Evolutionary conservation across 2,888 invertebrate species (phyloP), one percentile per base, ranked within the genome.

Genomic region (Chironomus riparius): DNA sequence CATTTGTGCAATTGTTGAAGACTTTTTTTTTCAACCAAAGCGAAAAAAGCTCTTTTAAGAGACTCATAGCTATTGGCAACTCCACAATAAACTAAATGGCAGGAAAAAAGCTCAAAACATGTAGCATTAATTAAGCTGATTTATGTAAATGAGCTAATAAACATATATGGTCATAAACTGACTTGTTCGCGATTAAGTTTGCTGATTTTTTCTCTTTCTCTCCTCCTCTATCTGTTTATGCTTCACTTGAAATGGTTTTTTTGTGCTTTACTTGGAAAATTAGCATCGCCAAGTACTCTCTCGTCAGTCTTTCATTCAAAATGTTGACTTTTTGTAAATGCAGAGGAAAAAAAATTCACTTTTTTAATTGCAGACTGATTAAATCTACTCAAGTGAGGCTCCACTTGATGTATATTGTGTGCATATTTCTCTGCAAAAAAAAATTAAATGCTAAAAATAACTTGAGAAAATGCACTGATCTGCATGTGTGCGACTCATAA

Each of bases 61-160:
- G 38, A 2, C 38, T 38, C 38, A 10, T 38, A 38, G 56, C n/a
- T 56, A 18, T 56, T 56, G 18, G 56, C 56, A n/a, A 56, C 18
- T 56, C n/a, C 56, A 56, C 56, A 56, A 18, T 18, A 56, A 56
- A 15, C 18, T n/a, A 56, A 56, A n/a, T 56, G 56, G 15, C n/a
- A 56, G 56, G 56, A 72, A 47, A 62, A 70, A 48, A 70, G 28
- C 70, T 47, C 18, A 47, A 38, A 38, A 38, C 38, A 38, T 38
- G 38, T 38, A 70, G 70, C 62, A 72, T 72, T 72, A 72, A 72
- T 72, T 72, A 72, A 72, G 72, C 62, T 50, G 72, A 72, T 72
- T 72, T 72, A 72, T 72, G 72, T 47, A 72, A 72, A 72, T 72
- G 48, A 72, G 72, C 62, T 72, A 72, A 72, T 72, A 72, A 72